Evolutionary conservation across 1,140 invertebrate genomes (phyloP), one percentile per base, ranked within the genome.

Genomic region (Calephelis nemesis): DNA sequence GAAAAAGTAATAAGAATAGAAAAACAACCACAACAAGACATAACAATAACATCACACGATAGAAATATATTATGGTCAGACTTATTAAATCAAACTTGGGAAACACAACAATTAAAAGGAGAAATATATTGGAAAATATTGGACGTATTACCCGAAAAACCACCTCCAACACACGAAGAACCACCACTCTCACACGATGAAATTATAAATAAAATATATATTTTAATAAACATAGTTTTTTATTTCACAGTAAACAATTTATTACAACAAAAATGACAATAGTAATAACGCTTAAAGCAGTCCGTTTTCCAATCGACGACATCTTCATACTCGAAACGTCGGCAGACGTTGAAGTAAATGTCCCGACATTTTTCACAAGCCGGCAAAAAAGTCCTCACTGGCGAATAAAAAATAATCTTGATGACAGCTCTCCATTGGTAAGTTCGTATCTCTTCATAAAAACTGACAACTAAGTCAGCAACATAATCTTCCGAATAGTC

Each of bases 301-400:
- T 50, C 49, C 49, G 49, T 50, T 4, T 50, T 12, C 49, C 49
- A 50, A 15, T 50, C n/a, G 4, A 50, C 49, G 10, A 50, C 49
- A 50, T 50, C 49, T 50, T 50, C 49, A 8, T 50, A 50, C n/a
- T 50, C 49, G 49, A 50, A 50, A 50, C 49, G 49, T 50, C 49
- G 49, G 10, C 10, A 12, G 49, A 50, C 49, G n/a, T 50, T 50
- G n/a, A 50, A 50, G 1, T 12, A 4, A 12, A 50, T 50, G 49
- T 50, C 49, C 49, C 13, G 13, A 52, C 13, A 52, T 15, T 19
- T 52, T 15, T 52, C 50, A 19, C 50, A 52, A 1, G 50, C 13
- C 7, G 50, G 50, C 50, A 52, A 52, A 52, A 52, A 52, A n/a
- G 50, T 7, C 50, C 12, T 52, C 50, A 52, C 8, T 52, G 50